Conservation (phyloP, 2,888 invertebrate species). For the Caenorhabditis plicata region DNA sequence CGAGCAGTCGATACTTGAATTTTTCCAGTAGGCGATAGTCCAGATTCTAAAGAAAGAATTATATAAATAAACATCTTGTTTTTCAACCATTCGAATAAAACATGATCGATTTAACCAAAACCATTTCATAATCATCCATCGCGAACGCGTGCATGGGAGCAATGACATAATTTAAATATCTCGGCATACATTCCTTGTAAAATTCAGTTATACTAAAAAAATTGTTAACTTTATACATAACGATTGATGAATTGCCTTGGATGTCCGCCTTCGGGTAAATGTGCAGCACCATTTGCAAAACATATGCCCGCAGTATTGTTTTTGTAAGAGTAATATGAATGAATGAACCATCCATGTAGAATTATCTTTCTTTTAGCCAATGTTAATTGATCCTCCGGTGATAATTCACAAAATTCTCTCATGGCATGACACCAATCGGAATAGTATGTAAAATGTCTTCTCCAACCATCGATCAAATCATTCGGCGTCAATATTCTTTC, state of each 20-base stretch:
- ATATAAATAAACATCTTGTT: background rate
- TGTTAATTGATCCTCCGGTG: constrained; percentile 33
- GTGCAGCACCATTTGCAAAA: constrained; percentile 46
- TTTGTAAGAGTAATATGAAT: constrained; percentile 43
- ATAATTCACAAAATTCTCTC: constrained; percentile 32
- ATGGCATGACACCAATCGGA: constrained; percentile 44
- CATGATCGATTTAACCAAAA: constrained; percentile 39
- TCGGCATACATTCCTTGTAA: constrained; percentile 44
- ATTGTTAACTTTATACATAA: background rate
- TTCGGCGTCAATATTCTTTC: constrained; percentile 28
- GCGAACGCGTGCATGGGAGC: constrained; percentile 34
- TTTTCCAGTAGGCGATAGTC: constrained; percentile 28
- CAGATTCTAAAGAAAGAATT: constrained; percentile 41
- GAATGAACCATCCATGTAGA: constrained; percentile 43
- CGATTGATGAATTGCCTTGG: background rate
- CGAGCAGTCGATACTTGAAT: constrained; percentile 22
- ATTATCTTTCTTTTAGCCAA: constrained; percentile 36
- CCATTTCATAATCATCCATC: constrained; percentile 47
- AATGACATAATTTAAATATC: constrained; percentile 41
- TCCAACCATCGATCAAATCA: constrained; percentile 47
- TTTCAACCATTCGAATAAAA: constrained; percentile 43
- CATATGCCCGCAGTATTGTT: constrained; percentile 31
- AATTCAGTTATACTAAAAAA: constrained; percentile 34
- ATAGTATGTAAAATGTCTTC: constrained; percentile 42
- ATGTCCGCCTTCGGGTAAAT: constrained; percentile 35